These are phyloP conservation scores for Euphydryas editha DNA, from an alignment of 2,888 invertebrate species.

Conservation along the genomic window DNA sequence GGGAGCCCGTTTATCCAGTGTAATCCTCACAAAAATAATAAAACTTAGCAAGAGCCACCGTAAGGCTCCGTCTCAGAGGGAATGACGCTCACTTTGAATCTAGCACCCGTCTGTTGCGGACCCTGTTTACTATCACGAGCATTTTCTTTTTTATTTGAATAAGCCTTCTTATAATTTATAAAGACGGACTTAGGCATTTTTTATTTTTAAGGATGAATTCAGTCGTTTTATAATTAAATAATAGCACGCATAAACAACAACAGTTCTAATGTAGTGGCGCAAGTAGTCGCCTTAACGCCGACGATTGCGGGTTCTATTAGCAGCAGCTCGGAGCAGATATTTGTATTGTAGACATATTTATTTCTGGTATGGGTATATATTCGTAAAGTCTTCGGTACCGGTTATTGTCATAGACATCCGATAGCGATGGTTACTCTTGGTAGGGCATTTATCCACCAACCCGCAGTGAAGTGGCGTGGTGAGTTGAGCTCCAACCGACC, in stretches of 20 bases:
- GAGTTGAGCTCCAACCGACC: too few species aligned
- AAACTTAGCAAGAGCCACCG: conserved; percentile 70
- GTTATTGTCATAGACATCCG: too few species aligned
- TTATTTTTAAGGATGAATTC: background rate
- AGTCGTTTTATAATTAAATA: background rate
- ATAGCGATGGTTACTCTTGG: too few species aligned
- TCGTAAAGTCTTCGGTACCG: too few species aligned
- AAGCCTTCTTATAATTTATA: conserved; percentile 16
- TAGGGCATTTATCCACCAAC: too few species aligned
- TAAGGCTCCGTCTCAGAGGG: conserved; percentile 64
- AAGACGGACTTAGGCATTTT: conserved; percentile 1
- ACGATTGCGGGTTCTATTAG: too few species aligned
- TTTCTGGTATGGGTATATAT: too few species aligned
- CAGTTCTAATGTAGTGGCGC: too few species aligned
- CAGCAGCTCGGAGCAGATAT: too few species aligned
- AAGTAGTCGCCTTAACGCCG: too few species aligned
- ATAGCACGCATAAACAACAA: background rate
- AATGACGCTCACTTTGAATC: conserved; percentile 44
- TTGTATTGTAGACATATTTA: too few species aligned
- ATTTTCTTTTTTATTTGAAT: conserved; percentile 1
- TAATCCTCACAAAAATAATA: conserved; percentile 71
- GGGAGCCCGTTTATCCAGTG: conserved; percentile 24
- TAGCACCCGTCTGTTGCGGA: conserved; percentile 47
- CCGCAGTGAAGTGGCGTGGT: too few species aligned
- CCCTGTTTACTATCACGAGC: conserved; percentile 65